phyloP scores from a whole-genome alignment of 2,797 vertebrate species.

The Serranus cabrilla region DNA sequence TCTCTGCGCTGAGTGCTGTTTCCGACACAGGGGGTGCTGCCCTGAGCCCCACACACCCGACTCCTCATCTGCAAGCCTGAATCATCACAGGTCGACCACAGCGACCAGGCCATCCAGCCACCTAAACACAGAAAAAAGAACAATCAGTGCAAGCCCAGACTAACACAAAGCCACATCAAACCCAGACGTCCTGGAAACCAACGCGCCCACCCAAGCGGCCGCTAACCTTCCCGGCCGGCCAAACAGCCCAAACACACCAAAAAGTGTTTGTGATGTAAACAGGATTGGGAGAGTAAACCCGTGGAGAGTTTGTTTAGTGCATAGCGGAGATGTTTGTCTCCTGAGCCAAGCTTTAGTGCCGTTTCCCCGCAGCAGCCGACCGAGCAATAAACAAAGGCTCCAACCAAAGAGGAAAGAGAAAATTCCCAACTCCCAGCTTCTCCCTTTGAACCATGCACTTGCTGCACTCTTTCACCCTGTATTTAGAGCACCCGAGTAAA shows the following conservation, averaged over 20 bases:
- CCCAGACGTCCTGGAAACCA: slow-evolving; percentile 50
- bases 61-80: slow-evolving; percentile 91
- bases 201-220: slow-evolving; percentile 61
- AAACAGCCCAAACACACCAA: slow-evolving; percentile 45
- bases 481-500: slow-evolving; percentile 60
- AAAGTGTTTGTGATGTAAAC: slow-evolving; percentile 74
- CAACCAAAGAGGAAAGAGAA: slow-evolving; percentile 59
- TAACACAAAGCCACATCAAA: slow-evolving; percentile 24
- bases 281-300: slow-evolving; percentile 55
- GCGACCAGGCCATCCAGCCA: slow-evolving; percentile 97
- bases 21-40: slow-evolving; percentile 86
- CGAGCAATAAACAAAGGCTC: slow-evolving; percentile 67
- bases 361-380: slow-evolving; percentile 69
- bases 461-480: slow-evolving; percentile 56
- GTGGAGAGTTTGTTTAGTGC: slow-evolving; percentile 74
- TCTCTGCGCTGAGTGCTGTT: slow-evolving; percentile 94
- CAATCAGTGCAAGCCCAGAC: slow-evolving; percentile 51
- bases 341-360: slow-evolving; percentile 60
- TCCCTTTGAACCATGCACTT: slow-evolving; percentile 51
- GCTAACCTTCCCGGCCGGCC: slow-evolving; percentile 17
- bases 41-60: slow-evolving; percentile 88
- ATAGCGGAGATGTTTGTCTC: slow-evolving; percentile 75
- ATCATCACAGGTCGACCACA: slow-evolving; percentile 95
- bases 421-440: slow-evolving; percentile 49
- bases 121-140: slow-evolving; percentile 81